phyloP scores from a whole-genome alignment of 1,140 invertebrate genomes.

The Sipha flava region DNA sequence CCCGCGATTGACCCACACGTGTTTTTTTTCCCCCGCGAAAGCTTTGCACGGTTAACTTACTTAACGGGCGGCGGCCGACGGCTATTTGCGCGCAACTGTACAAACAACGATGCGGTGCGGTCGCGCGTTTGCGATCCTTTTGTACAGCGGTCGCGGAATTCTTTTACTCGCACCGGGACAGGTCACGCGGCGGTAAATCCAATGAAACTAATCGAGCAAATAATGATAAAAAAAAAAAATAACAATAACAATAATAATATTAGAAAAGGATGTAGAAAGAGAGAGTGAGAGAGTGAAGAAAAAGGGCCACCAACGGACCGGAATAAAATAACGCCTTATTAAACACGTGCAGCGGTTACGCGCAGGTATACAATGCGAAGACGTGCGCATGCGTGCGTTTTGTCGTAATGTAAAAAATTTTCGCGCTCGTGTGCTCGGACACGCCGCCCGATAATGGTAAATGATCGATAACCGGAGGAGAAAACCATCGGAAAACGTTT shows the following conservation, averaged over 20 bases:
- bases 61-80: not conserved
- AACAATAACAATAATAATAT: not conserved
- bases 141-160: conserved; percentile 19
- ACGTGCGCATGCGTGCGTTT: no score
- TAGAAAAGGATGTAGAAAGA: not conserved
- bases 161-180: not conserved
- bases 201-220: conserved; percentile 17
- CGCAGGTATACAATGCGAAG: no score
- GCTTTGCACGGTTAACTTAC: conserved; percentile 28
- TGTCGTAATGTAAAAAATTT: no score
- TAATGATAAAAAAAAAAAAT: not conserved
- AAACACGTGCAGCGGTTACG: not conserved
- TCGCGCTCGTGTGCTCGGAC: no score
- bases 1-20: not conserved
- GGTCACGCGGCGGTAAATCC: conserved; percentile 22
- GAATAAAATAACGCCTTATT: conserved; percentile 24
- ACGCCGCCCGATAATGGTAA: no score
- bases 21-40: conserved; percentile 2
- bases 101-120: not conserved
- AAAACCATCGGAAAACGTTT: no score
- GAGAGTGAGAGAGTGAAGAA: no score
- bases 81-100: conserved; percentile 25
- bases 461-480: no score
- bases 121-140: not conserved
- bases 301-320: conserved; percentile 5